Percentiles rank a stretch among this genome's conserved stretches.
phyloP scores from a whole-genome alignment of 2,797 vertebrate species.

The Sphaeramia orbicularis region DNA sequence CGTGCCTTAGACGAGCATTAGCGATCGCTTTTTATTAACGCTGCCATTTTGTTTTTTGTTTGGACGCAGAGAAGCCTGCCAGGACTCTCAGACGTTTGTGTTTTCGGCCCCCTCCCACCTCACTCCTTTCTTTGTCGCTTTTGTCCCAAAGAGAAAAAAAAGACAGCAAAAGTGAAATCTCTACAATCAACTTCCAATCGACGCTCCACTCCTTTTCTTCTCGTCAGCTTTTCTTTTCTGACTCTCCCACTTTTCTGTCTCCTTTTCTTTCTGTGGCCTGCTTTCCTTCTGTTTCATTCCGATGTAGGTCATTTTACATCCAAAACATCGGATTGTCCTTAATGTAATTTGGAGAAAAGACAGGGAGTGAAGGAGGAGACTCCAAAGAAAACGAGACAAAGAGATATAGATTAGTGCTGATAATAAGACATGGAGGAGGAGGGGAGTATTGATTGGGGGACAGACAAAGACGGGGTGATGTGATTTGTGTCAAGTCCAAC shows the following conservation, averaged over 20 bases:
- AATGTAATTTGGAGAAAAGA: conserved; percentile 88
- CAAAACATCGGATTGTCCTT: conserved; percentile 82
- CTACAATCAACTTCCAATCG: conserved; percentile 89
- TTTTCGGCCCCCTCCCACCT: conserved; percentile 38
- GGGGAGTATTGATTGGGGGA: conserved; percentile 94
- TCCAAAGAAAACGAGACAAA: conserved; percentile 94
- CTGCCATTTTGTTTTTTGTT: conserved; percentile 89
- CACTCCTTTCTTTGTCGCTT: conserved; percentile 78
- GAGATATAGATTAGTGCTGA: conserved; percentile 95
- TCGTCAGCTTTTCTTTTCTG: conserved; percentile 35
- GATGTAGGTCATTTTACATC: conserved; percentile 91
- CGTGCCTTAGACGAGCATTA: conserved; percentile 89
- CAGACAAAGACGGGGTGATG: conserved; percentile 83
- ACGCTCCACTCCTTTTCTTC: conserved; percentile 71
- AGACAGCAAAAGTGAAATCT: conserved; percentile 88
- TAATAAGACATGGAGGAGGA: conserved; percentile 87
- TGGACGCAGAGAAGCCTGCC: conserved; percentile 82
- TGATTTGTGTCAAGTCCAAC: conserved; percentile 97
- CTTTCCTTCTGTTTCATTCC: conserved; percentile 84
- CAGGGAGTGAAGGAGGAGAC: conserved; percentile 80
- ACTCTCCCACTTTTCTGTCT: conserved; percentile 31
- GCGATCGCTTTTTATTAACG: conserved; percentile 92
- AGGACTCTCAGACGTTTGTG: conserved; percentile 86
- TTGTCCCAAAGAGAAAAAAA: conserved; percentile 77
- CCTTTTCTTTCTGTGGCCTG: conserved; percentile 67